Percentiles rank a stretch among this genome's conserved stretches.
phyloP scores from a whole-genome alignment of 2,113 vertebrate species.

The Antechinus stuartii region DNA sequence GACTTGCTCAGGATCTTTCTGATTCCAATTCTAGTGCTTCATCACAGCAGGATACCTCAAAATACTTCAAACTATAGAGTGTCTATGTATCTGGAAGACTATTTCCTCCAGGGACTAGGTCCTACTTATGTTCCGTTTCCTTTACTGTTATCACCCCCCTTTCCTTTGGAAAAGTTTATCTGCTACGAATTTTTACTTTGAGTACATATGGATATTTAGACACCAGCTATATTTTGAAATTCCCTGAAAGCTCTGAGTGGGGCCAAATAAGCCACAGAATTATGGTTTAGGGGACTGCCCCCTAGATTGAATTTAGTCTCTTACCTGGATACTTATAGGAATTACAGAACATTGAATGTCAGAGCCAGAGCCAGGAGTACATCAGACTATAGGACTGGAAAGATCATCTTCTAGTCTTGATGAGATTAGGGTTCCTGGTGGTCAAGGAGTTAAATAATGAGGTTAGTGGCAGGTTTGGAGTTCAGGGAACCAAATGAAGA shows the following conservation, averaged over 20 bases:
- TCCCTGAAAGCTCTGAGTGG: not conserved
- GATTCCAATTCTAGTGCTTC: not conserved
- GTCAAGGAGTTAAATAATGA: no score
- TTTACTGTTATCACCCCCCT: no score
- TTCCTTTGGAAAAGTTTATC: not conserved
- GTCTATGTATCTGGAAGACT: not conserved
- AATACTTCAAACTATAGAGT: not conserved
- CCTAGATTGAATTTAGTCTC: not conserved
- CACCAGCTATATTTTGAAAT: not conserved
- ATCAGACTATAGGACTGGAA: not conserved
- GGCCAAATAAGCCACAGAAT: not conserved
- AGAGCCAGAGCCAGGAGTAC: not conserved
- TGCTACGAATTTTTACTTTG: not conserved
- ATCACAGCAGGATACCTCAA: not conserved
- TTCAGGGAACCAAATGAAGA: no score
- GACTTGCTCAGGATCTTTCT: not conserved
- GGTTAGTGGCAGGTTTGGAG: no score
- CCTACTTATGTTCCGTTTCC: no score
- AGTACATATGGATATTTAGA: not conserved
- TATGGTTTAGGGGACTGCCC: not conserved
- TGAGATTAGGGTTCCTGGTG: no score
- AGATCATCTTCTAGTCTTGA: not conserved
- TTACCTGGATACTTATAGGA: no score
- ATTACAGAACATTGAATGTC: not conserved
- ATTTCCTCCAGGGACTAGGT: not conserved